Conservation (phyloP, 2,797 vertebrate species). For the Pangasius krempfi region DNA sequence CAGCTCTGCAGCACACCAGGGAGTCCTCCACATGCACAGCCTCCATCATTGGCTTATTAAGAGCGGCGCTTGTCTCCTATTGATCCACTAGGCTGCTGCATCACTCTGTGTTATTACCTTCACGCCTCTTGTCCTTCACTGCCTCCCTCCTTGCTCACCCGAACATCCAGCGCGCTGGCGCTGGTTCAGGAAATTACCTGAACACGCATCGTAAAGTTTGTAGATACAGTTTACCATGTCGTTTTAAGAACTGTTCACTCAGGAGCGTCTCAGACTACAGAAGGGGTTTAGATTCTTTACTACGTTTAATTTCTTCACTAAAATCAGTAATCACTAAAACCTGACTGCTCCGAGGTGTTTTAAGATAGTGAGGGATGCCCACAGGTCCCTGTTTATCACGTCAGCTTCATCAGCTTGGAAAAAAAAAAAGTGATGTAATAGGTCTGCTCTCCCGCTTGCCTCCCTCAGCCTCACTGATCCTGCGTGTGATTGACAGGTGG, state of each 20-base stretch:
- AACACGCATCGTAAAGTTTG: slow-evolving; percentile 21
- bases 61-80: slow-evolving; percentile 67
- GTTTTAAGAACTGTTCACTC: slow-evolving; percentile 1
- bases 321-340: background rate
- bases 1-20: slow-evolving; percentile 59
- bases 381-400: slow-evolving; percentile 55
- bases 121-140: slow-evolving; percentile 47
- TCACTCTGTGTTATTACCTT: slow-evolving; percentile 55
- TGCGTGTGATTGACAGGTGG: slow-evolving; percentile 52
- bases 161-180: background rate
- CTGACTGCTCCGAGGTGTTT: slow-evolving; percentile 19
- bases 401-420: slow-evolving; percentile 49
- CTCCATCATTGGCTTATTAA: slow-evolving; percentile 73
- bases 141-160: slow-evolving; percentile 58
- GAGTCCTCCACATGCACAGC: slow-evolving; percentile 57
- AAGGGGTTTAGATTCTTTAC: background rate
- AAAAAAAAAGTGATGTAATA: slow-evolving; percentile 37
- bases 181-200: slow-evolving; percentile 32
- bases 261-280: background rate
- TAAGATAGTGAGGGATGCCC: background rate
- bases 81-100: slow-evolving; percentile 49
- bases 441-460: slow-evolving; percentile 21
- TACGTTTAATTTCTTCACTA: background rate
- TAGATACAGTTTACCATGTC: slow-evolving; percentile 10
- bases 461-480: slow-evolving; percentile 35